These are phyloP conservation scores for Anomalospiza imberbis DNA, from an alignment of 2,797 vertebrate species.

Conservation along the genomic window DNA sequence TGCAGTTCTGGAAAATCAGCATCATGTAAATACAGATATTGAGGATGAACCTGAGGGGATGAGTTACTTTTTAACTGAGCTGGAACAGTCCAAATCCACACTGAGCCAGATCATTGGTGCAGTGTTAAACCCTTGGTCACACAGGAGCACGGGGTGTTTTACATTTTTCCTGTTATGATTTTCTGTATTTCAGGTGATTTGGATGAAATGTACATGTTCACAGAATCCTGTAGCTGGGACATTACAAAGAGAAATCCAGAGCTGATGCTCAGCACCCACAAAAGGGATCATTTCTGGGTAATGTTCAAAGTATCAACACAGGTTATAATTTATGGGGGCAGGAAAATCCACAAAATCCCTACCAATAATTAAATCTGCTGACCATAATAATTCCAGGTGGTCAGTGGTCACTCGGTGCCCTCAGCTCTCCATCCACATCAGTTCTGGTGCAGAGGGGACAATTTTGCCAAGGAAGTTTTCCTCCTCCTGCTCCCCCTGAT, in stretches of 20 bases:
- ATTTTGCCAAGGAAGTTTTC: not conserved
- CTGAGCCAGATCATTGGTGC: not conserved
- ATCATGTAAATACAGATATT: not conserved
- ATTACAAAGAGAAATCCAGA: rapidly evolving
- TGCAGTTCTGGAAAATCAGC: not conserved
- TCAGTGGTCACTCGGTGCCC: not conserved
- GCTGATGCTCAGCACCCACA: not conserved
- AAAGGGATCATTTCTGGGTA: not conserved
- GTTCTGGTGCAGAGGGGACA: not conserved
- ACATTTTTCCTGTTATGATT: not conserved
- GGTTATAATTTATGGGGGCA: not conserved
- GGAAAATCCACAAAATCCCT: not conserved
- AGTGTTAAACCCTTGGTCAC: not conserved
- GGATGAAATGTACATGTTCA: not conserved
- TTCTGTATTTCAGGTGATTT: not conserved
- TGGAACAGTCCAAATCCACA: not conserved
- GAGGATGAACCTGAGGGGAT: not conserved
- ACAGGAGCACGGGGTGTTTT: rapidly evolving
- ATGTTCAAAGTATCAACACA: not conserved
- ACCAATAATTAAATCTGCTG: not conserved
- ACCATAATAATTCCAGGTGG: not conserved
- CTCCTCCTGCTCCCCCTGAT: not conserved
- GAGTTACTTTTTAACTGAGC: not conserved
- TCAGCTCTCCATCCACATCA: not conserved
- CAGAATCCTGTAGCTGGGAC: not conserved